phyloP scores from a whole-genome alignment of 2,113 vertebrate species.

The Origma solitaria region DNA sequence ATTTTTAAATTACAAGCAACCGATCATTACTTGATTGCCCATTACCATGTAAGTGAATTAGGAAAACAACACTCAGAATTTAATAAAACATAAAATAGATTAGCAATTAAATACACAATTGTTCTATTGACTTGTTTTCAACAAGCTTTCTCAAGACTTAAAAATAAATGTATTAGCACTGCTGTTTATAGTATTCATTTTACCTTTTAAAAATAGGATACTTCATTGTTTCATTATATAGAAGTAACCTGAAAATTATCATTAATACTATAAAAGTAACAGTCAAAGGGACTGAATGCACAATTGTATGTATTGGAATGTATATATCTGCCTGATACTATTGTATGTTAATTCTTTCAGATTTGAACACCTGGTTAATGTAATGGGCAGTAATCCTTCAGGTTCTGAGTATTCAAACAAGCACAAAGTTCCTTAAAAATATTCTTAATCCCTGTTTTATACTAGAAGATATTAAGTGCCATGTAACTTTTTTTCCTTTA shows the following conservation, averaged over 20 bases:
- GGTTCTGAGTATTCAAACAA: not conserved
- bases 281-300: not conserved
- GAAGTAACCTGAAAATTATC: not conserved
- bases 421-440: not conserved
- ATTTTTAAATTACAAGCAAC: not conserved
- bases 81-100: constrained; percentile 36
- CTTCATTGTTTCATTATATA: not conserved
- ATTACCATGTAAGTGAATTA: constrained; percentile 26
- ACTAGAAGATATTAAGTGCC: not conserved
- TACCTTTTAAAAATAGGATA: not conserved
- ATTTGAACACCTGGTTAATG: not conserved
- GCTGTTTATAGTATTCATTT: not conserved
- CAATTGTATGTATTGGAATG: not conserved
- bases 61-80: constrained; percentile 16
- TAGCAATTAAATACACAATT: not conserved
- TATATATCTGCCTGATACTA: not conserved
- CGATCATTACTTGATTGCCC: not conserved
- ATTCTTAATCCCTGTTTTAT: not conserved
- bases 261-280: not conserved
- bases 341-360: not conserved
- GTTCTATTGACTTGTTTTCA: constrained; percentile 13
- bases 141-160: not conserved
- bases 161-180: not conserved
- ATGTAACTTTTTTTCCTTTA: not conserved
- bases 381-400: not conserved